Conservation (phyloP, 2,113 vertebrate species). For the Gallinago jamesoni region DNA sequence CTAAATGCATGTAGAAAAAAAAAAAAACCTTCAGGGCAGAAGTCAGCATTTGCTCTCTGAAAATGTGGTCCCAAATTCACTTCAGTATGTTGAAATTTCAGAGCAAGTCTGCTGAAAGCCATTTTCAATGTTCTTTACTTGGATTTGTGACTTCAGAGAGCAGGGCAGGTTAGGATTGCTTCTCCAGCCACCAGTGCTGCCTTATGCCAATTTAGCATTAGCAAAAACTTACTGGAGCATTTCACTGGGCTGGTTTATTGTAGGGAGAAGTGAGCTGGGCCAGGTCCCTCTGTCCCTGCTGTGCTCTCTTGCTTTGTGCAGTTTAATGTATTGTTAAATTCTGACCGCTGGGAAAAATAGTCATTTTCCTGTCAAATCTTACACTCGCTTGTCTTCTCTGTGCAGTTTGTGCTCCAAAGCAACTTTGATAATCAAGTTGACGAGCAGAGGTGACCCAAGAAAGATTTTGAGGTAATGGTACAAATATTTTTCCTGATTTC, state of each 20-base stretch:
- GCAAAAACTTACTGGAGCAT: background rate
- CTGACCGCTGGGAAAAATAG: background rate
- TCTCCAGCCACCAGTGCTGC: background rate
- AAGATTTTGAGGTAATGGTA: constrained; percentile 79
- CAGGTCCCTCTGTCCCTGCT: background rate
- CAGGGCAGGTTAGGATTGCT: background rate
- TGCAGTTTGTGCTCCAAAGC: constrained; percentile 77
- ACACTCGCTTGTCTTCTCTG: background rate
- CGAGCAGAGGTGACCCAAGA: background rate
- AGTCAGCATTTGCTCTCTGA: background rate
- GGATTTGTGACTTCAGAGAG: background rate
- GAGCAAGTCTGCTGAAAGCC: background rate
- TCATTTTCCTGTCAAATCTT: background rate
- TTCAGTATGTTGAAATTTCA: background rate
- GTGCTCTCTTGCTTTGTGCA: background rate
- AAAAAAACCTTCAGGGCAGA: background rate
- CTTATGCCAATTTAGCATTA: background rate
- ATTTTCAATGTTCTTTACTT: background rate
- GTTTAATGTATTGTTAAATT: background rate
- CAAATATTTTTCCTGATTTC: background rate
- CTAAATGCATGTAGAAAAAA: background rate
- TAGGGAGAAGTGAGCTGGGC: background rate
- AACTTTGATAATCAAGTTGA: constrained; percentile 75
- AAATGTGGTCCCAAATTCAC: background rate
- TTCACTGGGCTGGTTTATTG: background rate